Conservation (phyloP, 2,888 invertebrate species). For the Steinernema scapterisci region DNA sequence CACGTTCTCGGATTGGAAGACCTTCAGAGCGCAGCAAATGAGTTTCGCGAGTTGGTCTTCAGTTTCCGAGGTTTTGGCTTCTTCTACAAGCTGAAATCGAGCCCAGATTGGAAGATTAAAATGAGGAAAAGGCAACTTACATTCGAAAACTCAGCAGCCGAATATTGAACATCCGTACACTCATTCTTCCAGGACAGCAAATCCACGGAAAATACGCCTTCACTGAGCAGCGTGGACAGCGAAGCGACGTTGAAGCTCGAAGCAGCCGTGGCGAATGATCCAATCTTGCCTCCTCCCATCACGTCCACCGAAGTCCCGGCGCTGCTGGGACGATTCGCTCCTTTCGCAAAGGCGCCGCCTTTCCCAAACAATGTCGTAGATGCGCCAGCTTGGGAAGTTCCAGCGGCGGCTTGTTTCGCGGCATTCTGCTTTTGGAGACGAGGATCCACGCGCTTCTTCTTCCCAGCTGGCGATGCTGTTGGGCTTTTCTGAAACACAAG, state of each 20-base stretch:
- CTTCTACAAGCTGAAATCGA: constrained; percentile 10
- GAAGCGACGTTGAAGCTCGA: neutral
- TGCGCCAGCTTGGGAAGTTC: neutral
- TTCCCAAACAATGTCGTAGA: neutral
- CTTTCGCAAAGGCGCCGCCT: neutral
- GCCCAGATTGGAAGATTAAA: too few species aligned
- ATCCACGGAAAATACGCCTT: neutral
- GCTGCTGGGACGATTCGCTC: neutral
- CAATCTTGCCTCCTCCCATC: neutral
- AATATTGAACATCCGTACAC: neutral
- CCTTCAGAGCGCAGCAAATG: neutral
- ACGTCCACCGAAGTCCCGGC: neutral
- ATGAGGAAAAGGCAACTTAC: neutral
- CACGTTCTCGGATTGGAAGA: neutral
- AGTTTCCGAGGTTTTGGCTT: neutral
- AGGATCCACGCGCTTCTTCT: constrained; percentile 9
- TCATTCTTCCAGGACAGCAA: neutral
- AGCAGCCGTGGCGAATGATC: neutral
- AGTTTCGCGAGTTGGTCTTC: neutral
- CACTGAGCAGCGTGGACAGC: neutral
- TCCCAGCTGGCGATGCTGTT: neutral
- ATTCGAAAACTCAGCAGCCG: neutral
- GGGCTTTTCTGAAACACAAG: neutral
- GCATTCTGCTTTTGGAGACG: neutral
- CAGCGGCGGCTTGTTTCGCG: neutral